Evolutionary conservation across 2,113 vertebrate genomes (phyloP), one percentile per base, ranked within the genome.

Genomic region (Petaurus breviceps): DNA sequence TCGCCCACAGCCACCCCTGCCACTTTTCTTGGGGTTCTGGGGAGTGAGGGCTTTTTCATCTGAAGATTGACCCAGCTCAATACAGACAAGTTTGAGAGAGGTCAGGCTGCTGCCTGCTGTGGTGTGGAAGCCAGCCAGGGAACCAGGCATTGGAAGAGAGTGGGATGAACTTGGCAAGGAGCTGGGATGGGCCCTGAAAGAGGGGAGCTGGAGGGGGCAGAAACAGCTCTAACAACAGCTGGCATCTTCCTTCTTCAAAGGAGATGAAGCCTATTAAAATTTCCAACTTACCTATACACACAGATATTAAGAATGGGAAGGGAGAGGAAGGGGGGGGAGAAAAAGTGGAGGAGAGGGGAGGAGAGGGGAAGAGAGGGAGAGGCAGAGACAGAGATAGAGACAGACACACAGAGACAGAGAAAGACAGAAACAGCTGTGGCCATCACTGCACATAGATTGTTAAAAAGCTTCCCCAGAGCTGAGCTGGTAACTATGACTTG

Each of bases 211-310:
- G 43, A 90, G 89, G 25, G 89, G 22, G 53, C 5, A 28, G n/a
- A 11, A 46, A 16, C 26, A 31, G 51, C 49, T 49, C 37, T n/a
- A 77, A 26, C 77, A 89, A 52, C 90, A 94, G 28, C 52, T 50
- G 54, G 47, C 28, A 77, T 91, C 77, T 89, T 94, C n/a, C 3
- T 24, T 94, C 37, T 57, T 93, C 92, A 94, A 93, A 96, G 47
- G 51, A 96, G 55, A 28, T 57, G 28, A 28, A 37, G 31, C 57
- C 57, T 68, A 37, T 68, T 37, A 68, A 68, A 68, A 68, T 37
- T 68, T 12, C 57, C 57, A 68, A 68, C 12, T 68, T 4, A 61
- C 28, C n/a, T n/a, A n/a, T n/a, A n/a, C n/a, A n/a, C 9, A 52
- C 16, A 52, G 52, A 19, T 2, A 52, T 2, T 19, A 16, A 52